Base-by-base conservation (phyloP, 2,797 vertebrate species). In the Ataeniobius toweri region DNA sequence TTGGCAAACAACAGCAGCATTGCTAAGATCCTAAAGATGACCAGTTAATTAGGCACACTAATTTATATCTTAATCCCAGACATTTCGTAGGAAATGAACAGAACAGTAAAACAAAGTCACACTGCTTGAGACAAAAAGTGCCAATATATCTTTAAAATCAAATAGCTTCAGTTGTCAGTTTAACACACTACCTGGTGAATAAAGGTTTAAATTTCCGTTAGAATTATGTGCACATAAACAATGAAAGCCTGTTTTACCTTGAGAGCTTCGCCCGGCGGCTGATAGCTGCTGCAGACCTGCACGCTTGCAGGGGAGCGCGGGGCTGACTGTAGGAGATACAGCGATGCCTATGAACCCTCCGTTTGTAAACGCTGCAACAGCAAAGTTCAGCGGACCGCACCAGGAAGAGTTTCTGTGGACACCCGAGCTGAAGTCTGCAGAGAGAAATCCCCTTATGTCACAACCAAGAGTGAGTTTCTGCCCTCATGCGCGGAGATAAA, bases 171-270 rank as follows among this genome's bases (percentile, higher is more conserved):
- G 31, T 3, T 20, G 31, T 28, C 28, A 39, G 31, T 65, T 39
- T 39, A 61, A 31, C 28, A 61, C 6, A 14, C 26, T 28, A 59
- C 14, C 28, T 8, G 31, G 16, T 22, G 20, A 36, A 22, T 65
- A 36, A 61, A 61, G 6, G 12, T 31, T 13, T 31, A 31, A 2
- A 31, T 26, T 13, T 18, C 36, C 44, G n/a, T 12, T 1, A 41
- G 0, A 16, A 12, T 51, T 1, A 36, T 67, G 6, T 46, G 18
- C 46, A 22, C n/a, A 18, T 36, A 14, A 28, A 20, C 5, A 6
- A 22, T 22, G 1, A 7, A 18, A 39, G 50, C 1, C 3, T 6
- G 79, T 51, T 85, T 76, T 88, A 92, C 90, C 88, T 89, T 74
- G 70, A 0, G 2, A 16, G 74, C 58, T 36, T 20, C 81, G 81